Conservation (phyloP, 2,797 vertebrate species). For the Clarias pachynema region DNA sequence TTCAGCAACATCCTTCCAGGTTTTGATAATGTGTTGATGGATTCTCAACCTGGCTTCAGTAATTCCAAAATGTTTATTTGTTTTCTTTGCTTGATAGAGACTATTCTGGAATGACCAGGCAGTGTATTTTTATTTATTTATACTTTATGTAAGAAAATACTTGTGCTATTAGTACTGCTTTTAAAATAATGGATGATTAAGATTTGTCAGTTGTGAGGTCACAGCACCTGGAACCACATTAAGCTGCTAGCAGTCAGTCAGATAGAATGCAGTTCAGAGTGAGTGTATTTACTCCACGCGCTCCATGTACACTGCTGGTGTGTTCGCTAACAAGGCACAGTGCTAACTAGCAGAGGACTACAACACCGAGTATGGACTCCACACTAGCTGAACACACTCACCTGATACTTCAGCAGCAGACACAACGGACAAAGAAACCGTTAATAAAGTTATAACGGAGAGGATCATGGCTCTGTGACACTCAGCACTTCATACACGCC, state of each 20-base stretch:
- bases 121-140: no score
- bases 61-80: no score
- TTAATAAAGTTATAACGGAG: neutral
- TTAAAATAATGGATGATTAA: neutral
- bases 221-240: neutral
- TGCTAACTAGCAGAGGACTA: neutral
- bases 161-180: neutral
- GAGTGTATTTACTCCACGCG: neutral
- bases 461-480: neutral
- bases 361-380: neutral
- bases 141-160: neutral
- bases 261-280: neutral
- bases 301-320: neutral
- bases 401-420: constrained; percentile 31
- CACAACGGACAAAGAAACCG: neutral
- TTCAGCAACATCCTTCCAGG: no score
- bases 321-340: neutral
- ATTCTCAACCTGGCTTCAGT: no score
- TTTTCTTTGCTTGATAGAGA: no score
- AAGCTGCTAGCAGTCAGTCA: neutral
- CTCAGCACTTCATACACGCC: neutral
- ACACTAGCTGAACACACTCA: constrained; percentile 17
- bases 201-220: neutral
- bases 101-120: no score
- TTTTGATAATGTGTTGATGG: no score